phyloP scores from a whole-genome alignment of 1,140 invertebrate species.

The Macrosteles quadrilineatus region DNA sequence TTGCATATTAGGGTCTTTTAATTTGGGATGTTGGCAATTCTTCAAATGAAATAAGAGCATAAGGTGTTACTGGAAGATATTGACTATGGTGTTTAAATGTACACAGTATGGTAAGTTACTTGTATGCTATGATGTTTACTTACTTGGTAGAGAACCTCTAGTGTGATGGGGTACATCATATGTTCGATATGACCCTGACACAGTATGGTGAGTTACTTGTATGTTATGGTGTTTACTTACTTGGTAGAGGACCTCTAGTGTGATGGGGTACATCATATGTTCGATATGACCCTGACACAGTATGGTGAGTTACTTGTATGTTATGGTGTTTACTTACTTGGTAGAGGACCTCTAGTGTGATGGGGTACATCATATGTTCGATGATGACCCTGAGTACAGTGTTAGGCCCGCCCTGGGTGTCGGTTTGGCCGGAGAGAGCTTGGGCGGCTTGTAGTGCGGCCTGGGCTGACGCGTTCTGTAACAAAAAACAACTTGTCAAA shows the following conservation, averaged over 20 bases:
- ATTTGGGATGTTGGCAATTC: too few relatives aligned
- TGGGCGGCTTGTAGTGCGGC: conserved; percentile 80
- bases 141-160: conserved; percentile 93
- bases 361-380: conserved; percentile 97
- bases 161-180: conserved; percentile 96
- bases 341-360: conserved; percentile 95
- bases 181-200: conserved; percentile 98
- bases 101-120: too few relatives aligned
- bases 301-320: too few relatives aligned
- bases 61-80: too few relatives aligned
- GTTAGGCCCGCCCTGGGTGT: conserved; percentile 88
- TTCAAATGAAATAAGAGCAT: too few relatives aligned
- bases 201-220: too few relatives aligned
- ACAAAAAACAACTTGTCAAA: conserved; percentile 43
- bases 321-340: conserved; percentile 59
- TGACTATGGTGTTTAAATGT: too few relatives aligned
- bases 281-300: conserved; percentile 98
- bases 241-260: conserved; percentile 93
- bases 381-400: conserved; percentile 97
- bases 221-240: too few relatives aligned
- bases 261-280: conserved; percentile 97
- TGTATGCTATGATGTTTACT: too few relatives aligned
- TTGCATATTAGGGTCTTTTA: too few relatives aligned
- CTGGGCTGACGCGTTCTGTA: conserved; percentile 72
- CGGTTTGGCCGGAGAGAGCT: conserved; percentile 64